These are phyloP conservation scores for Notoglanidium macrostoma DNA, from an alignment of 2,797 vertebrate species.

Conservation along the genomic window DNA sequence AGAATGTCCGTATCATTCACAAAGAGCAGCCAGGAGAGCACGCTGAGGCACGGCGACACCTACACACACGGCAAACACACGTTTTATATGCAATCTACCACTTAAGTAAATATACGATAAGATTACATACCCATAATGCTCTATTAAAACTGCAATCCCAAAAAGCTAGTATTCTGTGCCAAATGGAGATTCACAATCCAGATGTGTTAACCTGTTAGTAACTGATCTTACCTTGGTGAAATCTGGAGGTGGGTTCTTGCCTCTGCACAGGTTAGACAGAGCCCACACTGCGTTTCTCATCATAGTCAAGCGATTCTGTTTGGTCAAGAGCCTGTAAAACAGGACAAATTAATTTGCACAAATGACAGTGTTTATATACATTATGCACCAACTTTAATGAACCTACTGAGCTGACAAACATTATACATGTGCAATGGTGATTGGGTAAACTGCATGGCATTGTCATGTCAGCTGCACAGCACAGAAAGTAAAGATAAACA, in stretches of 20 bases:
- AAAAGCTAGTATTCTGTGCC: neutral
- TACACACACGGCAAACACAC: slow-evolving; percentile 54
- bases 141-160: neutral
- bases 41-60: slow-evolving; percentile 94
- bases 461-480: neutral
- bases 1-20: slow-evolving; percentile 95
- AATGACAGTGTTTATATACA: neutral
- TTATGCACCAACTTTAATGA: neutral
- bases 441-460: neutral
- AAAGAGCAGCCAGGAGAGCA: slow-evolving; percentile 94
- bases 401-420: neutral
- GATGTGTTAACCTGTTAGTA: slow-evolving; percentile 12
- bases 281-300: slow-evolving; percentile 98
- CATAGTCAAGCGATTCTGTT: slow-evolving; percentile 93
- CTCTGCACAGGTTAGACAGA: slow-evolving; percentile 94
- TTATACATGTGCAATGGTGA: neutral
- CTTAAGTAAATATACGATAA: neutral
- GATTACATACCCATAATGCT: neutral
- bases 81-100: neutral
- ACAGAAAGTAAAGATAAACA: too few relatives aligned
- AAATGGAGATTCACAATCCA: neutral
- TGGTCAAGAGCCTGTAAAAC: slow-evolving; percentile 84
- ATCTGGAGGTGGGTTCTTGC: slow-evolving; percentile 96
- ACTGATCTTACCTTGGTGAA: slow-evolving; percentile 87
- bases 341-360: slow-evolving; percentile 19